Evolutionary conservation across 92 coral and sea anemone genomes (phyloP).

Genomic region (Nematostella vectensis): DNA sequence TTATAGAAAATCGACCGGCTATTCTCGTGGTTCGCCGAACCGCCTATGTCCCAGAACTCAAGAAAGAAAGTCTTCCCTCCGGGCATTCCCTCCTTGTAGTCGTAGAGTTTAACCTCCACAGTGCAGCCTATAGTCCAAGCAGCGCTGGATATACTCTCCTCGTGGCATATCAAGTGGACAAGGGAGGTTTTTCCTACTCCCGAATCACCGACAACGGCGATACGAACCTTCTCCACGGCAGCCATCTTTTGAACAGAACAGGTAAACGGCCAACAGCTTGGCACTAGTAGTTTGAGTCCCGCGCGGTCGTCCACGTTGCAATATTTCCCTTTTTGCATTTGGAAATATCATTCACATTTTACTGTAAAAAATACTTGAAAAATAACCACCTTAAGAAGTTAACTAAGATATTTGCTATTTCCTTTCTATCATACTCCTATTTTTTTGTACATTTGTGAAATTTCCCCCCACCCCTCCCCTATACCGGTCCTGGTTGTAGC

Average conservation of each 20-base stretch:
- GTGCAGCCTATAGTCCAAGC: conserved; percentile 99
- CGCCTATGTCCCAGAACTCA: conserved; percentile 98
- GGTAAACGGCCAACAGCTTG: neutral
- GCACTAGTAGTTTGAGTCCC: no score
- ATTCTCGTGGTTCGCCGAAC: conserved; percentile 89
- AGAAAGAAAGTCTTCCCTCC: conserved; percentile 79
- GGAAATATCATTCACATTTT: no score
- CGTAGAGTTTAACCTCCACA: conserved; percentile 85
- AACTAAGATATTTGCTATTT: no score
- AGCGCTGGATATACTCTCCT: conserved; percentile 81
- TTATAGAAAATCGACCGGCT: conserved; percentile 87
- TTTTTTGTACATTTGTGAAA: no score
- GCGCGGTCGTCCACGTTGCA: no score
- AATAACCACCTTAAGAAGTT: no score
- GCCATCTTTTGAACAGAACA: conserved; percentile 75
- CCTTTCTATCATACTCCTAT: no score
- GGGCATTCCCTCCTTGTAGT: conserved; percentile 76
- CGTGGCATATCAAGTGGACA: conserved; percentile 83
- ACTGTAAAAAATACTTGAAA: no score
- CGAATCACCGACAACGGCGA: conserved; percentile 94
- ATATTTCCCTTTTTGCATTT: no score
- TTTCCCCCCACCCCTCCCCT: no score
- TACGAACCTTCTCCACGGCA: conserved; percentile 81
- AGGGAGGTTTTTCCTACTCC: conserved; percentile 98
- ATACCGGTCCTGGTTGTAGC: no score